Percentiles rank a stretch among this genome's conserved stretches.
Evolutionary conservation across 2,113 vertebrate genomes (phyloP).

Genomic region (Podocnemis expansa): DNA sequence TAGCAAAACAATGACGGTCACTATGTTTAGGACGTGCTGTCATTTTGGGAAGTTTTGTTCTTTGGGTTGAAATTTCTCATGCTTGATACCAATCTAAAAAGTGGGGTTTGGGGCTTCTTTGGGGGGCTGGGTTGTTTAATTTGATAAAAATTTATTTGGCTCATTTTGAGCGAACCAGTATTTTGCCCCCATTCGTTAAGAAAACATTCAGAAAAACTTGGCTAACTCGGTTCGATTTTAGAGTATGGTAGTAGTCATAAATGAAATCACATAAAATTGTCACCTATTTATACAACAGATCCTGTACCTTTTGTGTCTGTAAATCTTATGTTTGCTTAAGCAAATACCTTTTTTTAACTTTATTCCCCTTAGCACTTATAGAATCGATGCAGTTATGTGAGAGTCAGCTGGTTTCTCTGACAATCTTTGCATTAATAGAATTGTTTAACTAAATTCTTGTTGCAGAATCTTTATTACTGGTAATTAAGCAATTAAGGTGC

Average conservation of each 20-base stretch:
- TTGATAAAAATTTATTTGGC: not conserved
- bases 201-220: not conserved
- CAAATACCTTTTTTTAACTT: not conserved
- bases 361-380: not conserved
- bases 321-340: not conserved
- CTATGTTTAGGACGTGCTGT: not conserved
- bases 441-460: not conserved
- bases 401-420: not conserved
- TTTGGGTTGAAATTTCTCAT: not conserved
- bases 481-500: not conserved
- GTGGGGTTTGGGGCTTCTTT: not conserved
- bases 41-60: rapidly evolving
- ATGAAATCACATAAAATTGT: not conserved
- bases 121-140: not conserved
- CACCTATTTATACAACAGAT: not conserved
- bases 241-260: not conserved
- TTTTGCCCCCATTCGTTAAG: not conserved
- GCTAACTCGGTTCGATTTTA: not conserved
- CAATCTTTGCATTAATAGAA: not conserved
- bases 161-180: not conserved
- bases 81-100: rapidly evolving
- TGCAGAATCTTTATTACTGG: not conserved
- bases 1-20: rapidly evolving
- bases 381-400: not conserved
- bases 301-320: not conserved